Base-by-base conservation (phyloP, 2,797 vertebrate species). In the Alfaro cultratus region DNA sequence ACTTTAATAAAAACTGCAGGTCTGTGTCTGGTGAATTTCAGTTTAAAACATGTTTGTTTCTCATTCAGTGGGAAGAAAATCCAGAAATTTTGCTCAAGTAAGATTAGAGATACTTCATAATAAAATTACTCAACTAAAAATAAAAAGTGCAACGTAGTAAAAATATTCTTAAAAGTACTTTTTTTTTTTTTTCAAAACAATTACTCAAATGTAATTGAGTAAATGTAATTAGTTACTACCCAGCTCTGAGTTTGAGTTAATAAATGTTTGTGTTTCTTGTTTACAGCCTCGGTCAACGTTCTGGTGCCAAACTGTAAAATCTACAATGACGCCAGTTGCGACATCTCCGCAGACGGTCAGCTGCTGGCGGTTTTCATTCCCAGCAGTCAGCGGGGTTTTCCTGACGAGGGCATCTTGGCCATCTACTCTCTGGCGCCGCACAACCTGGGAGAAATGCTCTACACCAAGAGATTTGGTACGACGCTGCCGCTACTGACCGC, bases 231-330 rank as follows among this genome's bases (percentile, higher is more conserved):
- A 47, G 15, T 47, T 47, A 47, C 46, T 47, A 47, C 46, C 3
- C 46, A 47, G 4, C 46, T 47, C 46, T 47, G 46, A 26, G 23
- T 12, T 74, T 47, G 46, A 26, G 23, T 12, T 74, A 18, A 74
- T 34, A 5, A 21, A 29, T 15, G 26, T 51, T 67, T 71, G 3
- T 57, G 11, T 49, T 51, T 26, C n/a, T 60, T 16, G 39, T 81
- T 39, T 39, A 0, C 94, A 99, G 99, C 97, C 70, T 97, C 98
- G 0, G 95, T 98, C 88, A 99, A 99, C 46, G 98, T 99, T 36
- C 96, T 99, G 94, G 98, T 99, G 89, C 98, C 98, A 92, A 99
- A 99, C 95, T 99, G 99, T 94, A 99, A 99, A 92, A 99, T 99
- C 94, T 99, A 99, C 96, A 99, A 99, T 2, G 99, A 99, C 36